Percentiles rank a stretch among this genome's conserved stretches.
phyloP scores from a whole-genome alignment of 2,888 invertebrate genomes.

The Rhodophaea formosa region DNA sequence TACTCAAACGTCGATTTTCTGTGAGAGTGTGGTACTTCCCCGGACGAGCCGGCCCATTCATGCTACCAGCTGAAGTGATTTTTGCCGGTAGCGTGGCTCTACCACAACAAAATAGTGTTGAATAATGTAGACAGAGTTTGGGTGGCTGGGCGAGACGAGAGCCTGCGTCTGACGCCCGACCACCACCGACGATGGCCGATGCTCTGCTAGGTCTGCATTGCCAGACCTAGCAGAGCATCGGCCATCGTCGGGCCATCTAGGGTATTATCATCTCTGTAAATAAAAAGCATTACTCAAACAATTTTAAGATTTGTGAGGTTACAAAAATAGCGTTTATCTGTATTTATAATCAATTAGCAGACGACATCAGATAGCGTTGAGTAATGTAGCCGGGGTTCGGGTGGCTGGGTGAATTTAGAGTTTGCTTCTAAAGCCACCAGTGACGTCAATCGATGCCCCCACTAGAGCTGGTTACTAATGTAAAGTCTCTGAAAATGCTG shows the following conservation, averaged over 20 bases:
- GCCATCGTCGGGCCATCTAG: no score
- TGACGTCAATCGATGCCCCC: not conserved
- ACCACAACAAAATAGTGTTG: no score
- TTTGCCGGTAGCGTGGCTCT: no score
- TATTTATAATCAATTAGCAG: conserved; percentile 79
- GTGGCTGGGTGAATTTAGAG: conserved; percentile 13
- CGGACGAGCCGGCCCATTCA: no score
- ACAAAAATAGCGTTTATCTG: conserved; percentile 73
- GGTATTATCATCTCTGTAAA: no score
- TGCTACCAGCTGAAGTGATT: no score
- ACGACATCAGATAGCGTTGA: conserved; percentile 76
- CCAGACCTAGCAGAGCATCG: no score
- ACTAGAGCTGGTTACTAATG: no score
- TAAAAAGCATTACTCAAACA: no score
- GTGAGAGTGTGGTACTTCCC: no score
- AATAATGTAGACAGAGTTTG: conserved; percentile 54
- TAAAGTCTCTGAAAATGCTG: no score
- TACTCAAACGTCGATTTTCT: no score
- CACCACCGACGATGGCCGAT: not conserved
- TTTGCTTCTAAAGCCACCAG: not conserved
- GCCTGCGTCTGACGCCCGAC: not conserved
- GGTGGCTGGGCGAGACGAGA: conserved; percentile 17
- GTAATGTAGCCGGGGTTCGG: conserved; percentile 31
- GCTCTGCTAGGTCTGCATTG: not conserved
- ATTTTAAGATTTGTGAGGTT: conserved; percentile 16